phyloP scores from a whole-genome alignment of 2,113 vertebrate species.

The human (Homo sapiens) region DNA sequence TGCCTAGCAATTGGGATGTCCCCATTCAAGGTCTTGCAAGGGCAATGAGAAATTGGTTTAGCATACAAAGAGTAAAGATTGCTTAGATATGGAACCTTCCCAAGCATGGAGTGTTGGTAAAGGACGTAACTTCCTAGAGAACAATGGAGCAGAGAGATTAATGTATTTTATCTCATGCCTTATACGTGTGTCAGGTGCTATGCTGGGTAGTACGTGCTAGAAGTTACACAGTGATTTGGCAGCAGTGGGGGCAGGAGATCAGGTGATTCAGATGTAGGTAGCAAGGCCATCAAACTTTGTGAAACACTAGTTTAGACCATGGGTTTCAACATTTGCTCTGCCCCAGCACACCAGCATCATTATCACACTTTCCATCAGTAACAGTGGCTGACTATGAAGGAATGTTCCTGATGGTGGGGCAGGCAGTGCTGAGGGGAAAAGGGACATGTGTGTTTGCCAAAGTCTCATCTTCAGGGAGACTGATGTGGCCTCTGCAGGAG shows the following conservation, averaged over 20 bases:
- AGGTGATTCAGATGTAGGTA: background rate
- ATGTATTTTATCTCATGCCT: background rate
- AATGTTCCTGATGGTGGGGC: background rate
- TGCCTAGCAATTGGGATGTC: background rate
- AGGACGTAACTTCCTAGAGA: background rate
- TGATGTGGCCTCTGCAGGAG: background rate
- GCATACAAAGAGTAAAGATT: background rate
- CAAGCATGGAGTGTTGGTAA: background rate
- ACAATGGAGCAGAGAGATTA: background rate
- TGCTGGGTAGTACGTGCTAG: background rate
- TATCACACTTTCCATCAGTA: background rate
- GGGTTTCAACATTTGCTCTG: background rate
- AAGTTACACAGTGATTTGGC: background rate
- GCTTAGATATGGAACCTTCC: background rate
- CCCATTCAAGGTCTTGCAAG: background rate
- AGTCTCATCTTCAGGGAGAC: background rate
- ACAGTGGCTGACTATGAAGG: background rate
- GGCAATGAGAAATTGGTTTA: background rate
- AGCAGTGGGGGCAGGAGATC: background rate
- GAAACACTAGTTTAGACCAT: background rate
- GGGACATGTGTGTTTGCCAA: background rate
- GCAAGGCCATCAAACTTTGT: background rate
- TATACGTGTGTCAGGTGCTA: background rate
- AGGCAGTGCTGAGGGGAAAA: background rate
- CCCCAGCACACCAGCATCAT: background rate